Base-by-base conservation (phyloP, 2,888 invertebrate genomes). In the Ommatoiulus sabulosus region DNA sequence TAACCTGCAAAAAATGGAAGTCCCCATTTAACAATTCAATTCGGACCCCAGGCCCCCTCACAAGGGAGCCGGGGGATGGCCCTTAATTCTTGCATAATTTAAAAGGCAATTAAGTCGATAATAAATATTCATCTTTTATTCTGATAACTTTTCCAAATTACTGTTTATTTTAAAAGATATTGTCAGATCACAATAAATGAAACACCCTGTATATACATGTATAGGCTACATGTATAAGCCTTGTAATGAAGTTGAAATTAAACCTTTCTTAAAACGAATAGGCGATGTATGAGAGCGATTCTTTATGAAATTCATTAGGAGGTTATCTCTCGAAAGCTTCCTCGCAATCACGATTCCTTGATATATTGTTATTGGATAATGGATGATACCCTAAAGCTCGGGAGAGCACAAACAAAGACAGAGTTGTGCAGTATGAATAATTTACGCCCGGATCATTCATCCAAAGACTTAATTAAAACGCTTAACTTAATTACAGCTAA, bases 391-490 rank as follows among this genome's bases (percentile, higher is more conserved):
- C 24, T 24, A 24, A 72, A 20, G 72, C 72, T n/a, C 63, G 24
- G 24, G 72, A 72, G 72, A 20, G 72, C 17, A 24, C 72, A 72
- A 72, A 72, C 72, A 72, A 72, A 24, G 24, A 24, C 24, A 10
- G 24, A 20, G 24, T 24, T 72, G 72, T 72, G 24, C 72, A 20
- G 72, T 72, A 72, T 72, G 72, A 72, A 72, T 72, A 72, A 72
- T 24, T 72, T 72, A 24, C 20, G 6, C 24, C 24, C 24, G 20
- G 20, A 7, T 24, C 72, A 24, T 72, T 72, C 72, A 72, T 72
- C 72, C 72, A 20, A 72, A 72, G 72, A 72, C 72, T 72, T 72
- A 72, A 72, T 72, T 72, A 72, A 72, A 72, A 72, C 72, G 72
- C 72, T 72, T 72, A 72, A 72, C 72, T 72, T 72, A 72, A 72